Percentiles rank a stretch among this genome's conserved stretches.
These are phyloP conservation scores for Hemichromis elongatus DNA, from an alignment of 2,113 vertebrate genomes.

Conservation along the genomic window DNA sequence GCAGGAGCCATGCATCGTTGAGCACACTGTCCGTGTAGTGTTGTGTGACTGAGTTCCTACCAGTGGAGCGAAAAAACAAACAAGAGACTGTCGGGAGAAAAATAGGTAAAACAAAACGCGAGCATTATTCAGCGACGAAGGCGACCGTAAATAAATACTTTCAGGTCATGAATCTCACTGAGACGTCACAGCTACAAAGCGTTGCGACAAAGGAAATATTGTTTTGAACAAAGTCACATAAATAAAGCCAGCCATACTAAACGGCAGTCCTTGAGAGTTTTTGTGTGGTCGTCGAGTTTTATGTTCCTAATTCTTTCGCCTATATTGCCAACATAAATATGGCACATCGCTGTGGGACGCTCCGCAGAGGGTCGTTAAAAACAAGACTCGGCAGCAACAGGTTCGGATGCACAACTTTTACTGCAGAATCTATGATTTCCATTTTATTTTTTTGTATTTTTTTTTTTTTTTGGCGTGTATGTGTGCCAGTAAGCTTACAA, in stretches of 20 bases:
- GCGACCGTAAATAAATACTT: conserved; percentile 43
- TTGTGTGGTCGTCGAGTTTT: conserved; percentile 95
- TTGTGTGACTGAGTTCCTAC: conserved; percentile 8
- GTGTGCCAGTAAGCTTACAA: conserved; percentile 2
- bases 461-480: conserved; percentile 72
- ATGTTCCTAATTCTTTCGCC: conserved; percentile 94
- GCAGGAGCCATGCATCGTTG: conserved; percentile 29
- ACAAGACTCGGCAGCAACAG: conserved; percentile 81
- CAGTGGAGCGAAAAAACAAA: conserved; percentile 24
- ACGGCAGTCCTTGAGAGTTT: conserved; percentile 81
- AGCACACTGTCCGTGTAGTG: background rate
- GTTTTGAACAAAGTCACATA: conserved; percentile 74
- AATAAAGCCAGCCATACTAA: conserved; percentile 80
- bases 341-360: conserved; percentile 81
- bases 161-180: conserved; percentile 38
- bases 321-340: conserved; percentile 99
- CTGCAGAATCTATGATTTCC: conserved; percentile 79
- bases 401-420: conserved; percentile 93
- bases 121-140: conserved; percentile 10
- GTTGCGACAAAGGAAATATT: conserved; percentile 72
- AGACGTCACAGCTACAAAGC: conserved; percentile 27
- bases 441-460: conserved; percentile 85
- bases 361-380: conserved; percentile 87
- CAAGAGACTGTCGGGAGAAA: background rate
- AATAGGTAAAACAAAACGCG: conserved; percentile 13